phyloP scores from a whole-genome alignment of 2,113 vertebrate species.

The Microtus ochrogaster region DNA sequence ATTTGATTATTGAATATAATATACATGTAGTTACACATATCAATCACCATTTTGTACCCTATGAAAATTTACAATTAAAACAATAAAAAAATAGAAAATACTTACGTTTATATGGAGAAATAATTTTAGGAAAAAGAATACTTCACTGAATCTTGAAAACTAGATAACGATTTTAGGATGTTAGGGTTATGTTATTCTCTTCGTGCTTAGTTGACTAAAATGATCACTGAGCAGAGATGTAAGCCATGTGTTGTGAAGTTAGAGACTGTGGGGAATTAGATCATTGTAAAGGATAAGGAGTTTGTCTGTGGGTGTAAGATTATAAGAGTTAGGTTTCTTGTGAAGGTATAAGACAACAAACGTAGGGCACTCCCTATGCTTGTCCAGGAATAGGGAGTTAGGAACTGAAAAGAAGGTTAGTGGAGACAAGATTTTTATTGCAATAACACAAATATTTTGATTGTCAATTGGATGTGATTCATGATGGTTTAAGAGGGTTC shows the following conservation, averaged over 20 bases:
- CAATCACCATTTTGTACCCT: neutral
- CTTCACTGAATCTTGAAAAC: neutral
- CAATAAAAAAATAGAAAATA: neutral
- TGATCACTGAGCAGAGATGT: neutral
- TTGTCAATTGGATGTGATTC: neutral
- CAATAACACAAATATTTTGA: slow-evolving; percentile 6
- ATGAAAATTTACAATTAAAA: neutral
- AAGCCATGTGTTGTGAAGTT: neutral
- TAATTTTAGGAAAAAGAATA: slow-evolving; percentile 19
- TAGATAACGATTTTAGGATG: neutral
- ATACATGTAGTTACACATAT: neutral
- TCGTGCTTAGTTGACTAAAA: neutral
- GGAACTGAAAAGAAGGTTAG: neutral
- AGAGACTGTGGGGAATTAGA: neutral
- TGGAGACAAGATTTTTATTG: neutral
- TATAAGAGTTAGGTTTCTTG: slow-evolving; percentile 7
- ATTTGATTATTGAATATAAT: neutral
- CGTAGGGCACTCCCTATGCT: neutral
- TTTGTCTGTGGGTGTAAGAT: neutral
- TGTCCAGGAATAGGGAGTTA: neutral
- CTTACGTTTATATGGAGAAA: neutral
- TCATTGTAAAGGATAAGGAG: neutral
- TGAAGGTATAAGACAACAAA: neutral
- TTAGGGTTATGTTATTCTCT: neutral
- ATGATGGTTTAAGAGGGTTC: neutral